These are phyloP conservation scores for Chelonoidis abingdonii DNA, from an alignment of 2,113 vertebrate genomes.

Conservation along the genomic window DNA sequence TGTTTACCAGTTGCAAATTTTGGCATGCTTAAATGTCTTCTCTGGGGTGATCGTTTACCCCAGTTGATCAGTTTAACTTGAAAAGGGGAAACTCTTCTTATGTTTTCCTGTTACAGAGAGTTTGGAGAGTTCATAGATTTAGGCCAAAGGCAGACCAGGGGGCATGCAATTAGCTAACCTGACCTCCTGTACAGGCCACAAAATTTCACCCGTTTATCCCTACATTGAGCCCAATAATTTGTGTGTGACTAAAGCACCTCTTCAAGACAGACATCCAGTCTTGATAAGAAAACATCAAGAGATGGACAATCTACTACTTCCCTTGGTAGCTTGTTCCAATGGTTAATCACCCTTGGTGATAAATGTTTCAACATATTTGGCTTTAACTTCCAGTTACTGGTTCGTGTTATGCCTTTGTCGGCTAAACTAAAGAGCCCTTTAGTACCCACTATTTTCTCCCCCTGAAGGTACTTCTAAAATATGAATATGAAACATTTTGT, in stretches of 20 bases:
- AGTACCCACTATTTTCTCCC: neutral
- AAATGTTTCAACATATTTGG: neutral
- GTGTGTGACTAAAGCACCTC: neutral
- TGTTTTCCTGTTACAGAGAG: neutral
- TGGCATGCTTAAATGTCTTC: neutral
- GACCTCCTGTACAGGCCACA: neutral
- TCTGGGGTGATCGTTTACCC: neutral
- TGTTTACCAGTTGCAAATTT: neutral
- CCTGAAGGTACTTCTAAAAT: neutral
- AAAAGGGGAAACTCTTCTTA: neutral
- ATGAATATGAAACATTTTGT: rapidly evolving
- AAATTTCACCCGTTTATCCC: neutral
- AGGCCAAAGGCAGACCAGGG: conserved; percentile 8
- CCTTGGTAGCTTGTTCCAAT: neutral
- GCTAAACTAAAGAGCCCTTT: neutral
- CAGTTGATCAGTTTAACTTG: conserved; percentile 15
- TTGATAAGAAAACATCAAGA: neutral
- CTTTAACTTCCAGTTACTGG: neutral
- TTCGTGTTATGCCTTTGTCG: neutral
- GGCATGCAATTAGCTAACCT: conserved; percentile 8
- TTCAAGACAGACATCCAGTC: neutral
- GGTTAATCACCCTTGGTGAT: neutral
- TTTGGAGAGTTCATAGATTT: conserved; percentile 33
- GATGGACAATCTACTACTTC: neutral
- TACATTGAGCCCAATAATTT: neutral